Conservation (phyloP, 2,888 invertebrate species). For the Tiliacea citrago region DNA sequence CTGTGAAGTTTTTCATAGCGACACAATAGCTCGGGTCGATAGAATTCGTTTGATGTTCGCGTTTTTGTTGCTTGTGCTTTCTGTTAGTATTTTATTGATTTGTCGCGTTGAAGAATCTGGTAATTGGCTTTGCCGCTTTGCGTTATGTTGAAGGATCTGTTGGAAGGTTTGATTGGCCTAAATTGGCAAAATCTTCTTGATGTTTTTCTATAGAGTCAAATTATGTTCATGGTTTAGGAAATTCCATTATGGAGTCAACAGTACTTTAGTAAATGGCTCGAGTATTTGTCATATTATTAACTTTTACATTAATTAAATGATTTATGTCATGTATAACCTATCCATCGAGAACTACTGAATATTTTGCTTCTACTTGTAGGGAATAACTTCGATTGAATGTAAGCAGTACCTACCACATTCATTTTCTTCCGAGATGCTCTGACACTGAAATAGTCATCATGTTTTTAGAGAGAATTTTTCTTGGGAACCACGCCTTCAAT, state of each 20-base stretch:
- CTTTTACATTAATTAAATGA: neutral
- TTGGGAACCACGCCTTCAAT: neutral
- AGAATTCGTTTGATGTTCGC: slow-evolving; percentile 58
- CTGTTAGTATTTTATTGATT: slow-evolving; percentile 64
- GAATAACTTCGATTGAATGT: neutral
- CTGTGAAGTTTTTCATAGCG: slow-evolving; percentile 64
- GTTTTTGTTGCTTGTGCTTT: slow-evolving; percentile 60
- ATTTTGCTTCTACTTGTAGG: neutral
- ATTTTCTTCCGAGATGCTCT: neutral
- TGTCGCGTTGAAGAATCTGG: slow-evolving; percentile 40
- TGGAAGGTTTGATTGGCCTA: slow-evolving; percentile 11
- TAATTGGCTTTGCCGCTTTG: slow-evolving; percentile 55
- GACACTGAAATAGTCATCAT: neutral
- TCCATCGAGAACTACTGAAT: neutral
- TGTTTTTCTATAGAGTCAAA: neutral
- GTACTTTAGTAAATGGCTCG: neutral
- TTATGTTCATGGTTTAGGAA: neutral
- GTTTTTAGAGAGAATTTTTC: no score
- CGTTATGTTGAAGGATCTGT: neutral
- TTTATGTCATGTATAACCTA: neutral
- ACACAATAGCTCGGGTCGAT: slow-evolving; percentile 56
- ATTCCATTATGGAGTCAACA: neutral
- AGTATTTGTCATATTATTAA: neutral
- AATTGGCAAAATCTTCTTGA: slow-evolving; percentile 40
- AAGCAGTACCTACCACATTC: no score